Percentiles rank a stretch among this genome's conserved stretches.
phyloP scores from a whole-genome alignment of 1,140 invertebrate genomes.

The Drosophila ogumai region DNA sequence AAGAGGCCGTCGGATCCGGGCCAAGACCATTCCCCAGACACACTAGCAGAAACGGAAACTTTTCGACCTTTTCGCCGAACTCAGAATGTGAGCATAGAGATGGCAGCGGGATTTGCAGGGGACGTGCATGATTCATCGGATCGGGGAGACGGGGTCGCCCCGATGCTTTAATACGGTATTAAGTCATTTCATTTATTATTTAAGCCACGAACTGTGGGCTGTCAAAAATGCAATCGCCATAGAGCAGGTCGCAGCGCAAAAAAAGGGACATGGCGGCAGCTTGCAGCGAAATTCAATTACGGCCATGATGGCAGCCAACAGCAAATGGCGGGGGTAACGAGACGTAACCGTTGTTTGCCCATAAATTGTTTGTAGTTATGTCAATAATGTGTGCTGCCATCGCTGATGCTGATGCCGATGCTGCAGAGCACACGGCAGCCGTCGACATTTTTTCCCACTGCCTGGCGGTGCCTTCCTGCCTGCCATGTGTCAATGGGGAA shows the following conservation, averaged over 20 bases:
- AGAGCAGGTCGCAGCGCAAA: conserved; percentile 3
- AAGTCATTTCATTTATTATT: conserved; percentile 80
- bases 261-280: conserved; percentile 29
- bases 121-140: conserved; percentile 62
- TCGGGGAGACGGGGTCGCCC: conserved; percentile 24
- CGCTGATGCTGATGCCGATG: conserved; percentile 16
- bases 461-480: conserved; percentile 8
- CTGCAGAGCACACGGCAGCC: conserved; percentile 33
- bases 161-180: conserved; percentile 77
- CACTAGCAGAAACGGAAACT: conserved; percentile 20
- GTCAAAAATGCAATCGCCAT: conserved; percentile 65
- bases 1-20: conserved; percentile 11
- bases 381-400: conserved; percentile 64
- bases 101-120: conserved; percentile 49
- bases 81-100: conserved; percentile 52
- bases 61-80: conserved; percentile 47
- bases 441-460: conserved; percentile 38
- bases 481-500: conserved; percentile 66
- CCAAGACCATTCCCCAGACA: conserved; percentile 35
- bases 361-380: conserved; percentile 80
- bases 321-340: conserved; percentile 57
- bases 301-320: conserved; percentile 39
- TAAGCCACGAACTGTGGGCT: conserved; percentile 67
- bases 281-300: conserved; percentile 75
- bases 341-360: conserved; percentile 78